Percentiles rank a stretch among this genome's conserved stretches.
Conservation (phyloP, 1,140 invertebrate genomes). For the Penaeus indicus region DNA sequence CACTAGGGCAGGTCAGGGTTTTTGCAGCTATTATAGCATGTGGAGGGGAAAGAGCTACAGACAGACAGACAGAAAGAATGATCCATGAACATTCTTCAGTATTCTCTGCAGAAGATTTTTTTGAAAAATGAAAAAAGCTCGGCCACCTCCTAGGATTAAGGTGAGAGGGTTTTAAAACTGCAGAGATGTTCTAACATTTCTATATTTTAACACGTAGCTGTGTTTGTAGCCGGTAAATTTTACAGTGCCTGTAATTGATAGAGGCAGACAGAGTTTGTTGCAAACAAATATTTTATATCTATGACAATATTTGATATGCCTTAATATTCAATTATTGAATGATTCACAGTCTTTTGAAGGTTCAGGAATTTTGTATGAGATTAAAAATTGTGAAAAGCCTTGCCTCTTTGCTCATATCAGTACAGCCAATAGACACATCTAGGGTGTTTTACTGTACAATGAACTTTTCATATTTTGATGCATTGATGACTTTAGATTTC, state of each 20-base stretch:
- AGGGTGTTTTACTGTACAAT: slow-evolving; percentile 48
- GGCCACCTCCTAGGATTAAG: neutral
- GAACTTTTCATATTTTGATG: slow-evolving; percentile 47
- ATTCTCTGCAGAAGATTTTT: too few species aligned
- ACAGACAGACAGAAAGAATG: too few species aligned
- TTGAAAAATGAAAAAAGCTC: too few species aligned
- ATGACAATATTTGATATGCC: slow-evolving; percentile 62
- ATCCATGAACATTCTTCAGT: too few species aligned
- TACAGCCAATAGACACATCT: slow-evolving; percentile 56
- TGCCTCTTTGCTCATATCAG: slow-evolving; percentile 63
- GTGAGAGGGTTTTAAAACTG: slow-evolving; percentile 5
- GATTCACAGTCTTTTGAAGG: slow-evolving; percentile 45
- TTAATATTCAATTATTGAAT: slow-evolving; percentile 48
- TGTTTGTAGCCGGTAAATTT: slow-evolving; percentile 45
- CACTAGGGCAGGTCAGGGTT: neutral
- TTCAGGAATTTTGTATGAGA: slow-evolving; percentile 54
- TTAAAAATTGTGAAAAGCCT: slow-evolving; percentile 59
- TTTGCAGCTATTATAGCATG: neutral
- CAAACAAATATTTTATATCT: slow-evolving; percentile 47
- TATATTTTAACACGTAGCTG: slow-evolving; percentile 53
- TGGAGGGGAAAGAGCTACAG: too few species aligned
- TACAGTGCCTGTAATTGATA: slow-evolving; percentile 44
- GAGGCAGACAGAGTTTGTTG: slow-evolving; percentile 56
- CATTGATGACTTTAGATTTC: slow-evolving; percentile 61
- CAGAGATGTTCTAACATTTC: neutral